Percentiles rank a stretch among this genome's conserved stretches.
These are phyloP conservation scores for Blastobasis lacticolella DNA, from an alignment of 2,888 invertebrate species.

Conservation along the genomic window DNA sequence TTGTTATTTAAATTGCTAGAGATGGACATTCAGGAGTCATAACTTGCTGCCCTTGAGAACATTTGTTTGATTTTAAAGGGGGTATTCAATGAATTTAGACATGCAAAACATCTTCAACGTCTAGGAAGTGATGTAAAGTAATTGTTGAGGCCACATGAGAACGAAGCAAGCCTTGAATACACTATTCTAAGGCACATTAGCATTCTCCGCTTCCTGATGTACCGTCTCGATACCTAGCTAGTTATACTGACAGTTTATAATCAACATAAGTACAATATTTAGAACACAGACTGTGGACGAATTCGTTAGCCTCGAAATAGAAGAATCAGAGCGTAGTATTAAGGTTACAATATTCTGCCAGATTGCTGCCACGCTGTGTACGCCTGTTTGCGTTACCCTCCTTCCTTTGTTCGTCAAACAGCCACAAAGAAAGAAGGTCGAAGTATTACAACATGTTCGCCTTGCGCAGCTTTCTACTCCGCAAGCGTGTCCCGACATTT, in stretches of 20 bases:
- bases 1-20: slow-evolving; percentile 1
- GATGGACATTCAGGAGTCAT: neutral
- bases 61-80: neutral
- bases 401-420: slow-evolving; percentile 59
- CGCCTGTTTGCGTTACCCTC: slow-evolving; percentile 55
- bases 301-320: slow-evolving; percentile 39
- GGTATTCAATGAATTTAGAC: slow-evolving; percentile 10
- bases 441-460: slow-evolving; percentile 65
- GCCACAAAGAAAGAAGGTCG: slow-evolving; percentile 66
- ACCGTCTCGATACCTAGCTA: slow-evolving; percentile 38
- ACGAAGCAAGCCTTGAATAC: slow-evolving; percentile 65
- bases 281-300: slow-evolving; percentile 31
- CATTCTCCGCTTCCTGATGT: slow-evolving; percentile 66
- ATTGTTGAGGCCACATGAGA: slow-evolving; percentile 58
- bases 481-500: slow-evolving; percentile 68
- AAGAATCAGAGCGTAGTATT: slow-evolving; percentile 60
- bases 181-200: slow-evolving; percentile 67
- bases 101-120: slow-evolving; percentile 25
- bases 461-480: slow-evolving; percentile 71
- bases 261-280: slow-evolving; percentile 27
- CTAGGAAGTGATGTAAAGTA: slow-evolving; percentile 57
- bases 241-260: slow-evolving; percentile 39
- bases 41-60: neutral
- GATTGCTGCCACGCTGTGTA: slow-evolving; percentile 25
- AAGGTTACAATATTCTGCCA: slow-evolving; percentile 50